Conservation (phyloP, 2,888 invertebrate genomes). For the Sarcophaga variegata region DNA sequence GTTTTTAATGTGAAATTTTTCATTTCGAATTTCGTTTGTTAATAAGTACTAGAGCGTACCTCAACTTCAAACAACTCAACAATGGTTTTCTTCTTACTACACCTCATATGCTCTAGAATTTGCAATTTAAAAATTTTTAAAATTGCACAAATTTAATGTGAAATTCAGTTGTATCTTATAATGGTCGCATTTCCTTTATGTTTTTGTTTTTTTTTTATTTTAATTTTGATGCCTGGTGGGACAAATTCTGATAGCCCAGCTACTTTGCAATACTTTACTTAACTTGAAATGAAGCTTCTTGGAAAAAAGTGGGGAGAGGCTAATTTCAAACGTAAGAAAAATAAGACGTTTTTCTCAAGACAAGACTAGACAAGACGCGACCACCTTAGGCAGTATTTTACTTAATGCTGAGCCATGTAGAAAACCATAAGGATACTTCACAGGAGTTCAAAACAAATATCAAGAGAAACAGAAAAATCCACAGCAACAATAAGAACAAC, state of each 20-base stretch:
- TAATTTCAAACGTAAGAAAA: slow-evolving; percentile 57
- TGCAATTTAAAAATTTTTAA: no score
- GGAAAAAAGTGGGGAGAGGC: slow-evolving; percentile 51
- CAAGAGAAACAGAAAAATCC: neutral
- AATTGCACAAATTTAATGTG: no score
- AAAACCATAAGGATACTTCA: slow-evolving; percentile 66
- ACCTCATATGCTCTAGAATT: no score
- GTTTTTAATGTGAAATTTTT: no score
- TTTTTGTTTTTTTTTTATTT: slow-evolving; percentile 39
- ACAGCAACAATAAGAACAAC: neutral
- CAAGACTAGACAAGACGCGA: slow-evolving; percentile 12
- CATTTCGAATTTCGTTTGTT: no score
- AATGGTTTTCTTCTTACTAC: no score
- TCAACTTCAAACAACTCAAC: no score
- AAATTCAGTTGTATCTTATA: no score
- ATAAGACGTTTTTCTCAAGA: slow-evolving; percentile 37
- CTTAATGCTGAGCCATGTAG: slow-evolving; percentile 41
- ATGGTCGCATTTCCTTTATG: slow-evolving; percentile 36
- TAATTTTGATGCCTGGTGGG: slow-evolving; percentile 55
- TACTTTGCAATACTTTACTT: slow-evolving; percentile 23
- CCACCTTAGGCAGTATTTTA: slow-evolving; percentile 57
- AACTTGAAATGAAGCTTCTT: slow-evolving; percentile 53
- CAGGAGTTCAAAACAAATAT: slow-evolving; percentile 34
- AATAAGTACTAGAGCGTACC: no score
- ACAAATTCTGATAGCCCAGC: slow-evolving; percentile 61